Conservation (phyloP, 2,888 invertebrate species). For the Ochropleura plecta region DNA sequence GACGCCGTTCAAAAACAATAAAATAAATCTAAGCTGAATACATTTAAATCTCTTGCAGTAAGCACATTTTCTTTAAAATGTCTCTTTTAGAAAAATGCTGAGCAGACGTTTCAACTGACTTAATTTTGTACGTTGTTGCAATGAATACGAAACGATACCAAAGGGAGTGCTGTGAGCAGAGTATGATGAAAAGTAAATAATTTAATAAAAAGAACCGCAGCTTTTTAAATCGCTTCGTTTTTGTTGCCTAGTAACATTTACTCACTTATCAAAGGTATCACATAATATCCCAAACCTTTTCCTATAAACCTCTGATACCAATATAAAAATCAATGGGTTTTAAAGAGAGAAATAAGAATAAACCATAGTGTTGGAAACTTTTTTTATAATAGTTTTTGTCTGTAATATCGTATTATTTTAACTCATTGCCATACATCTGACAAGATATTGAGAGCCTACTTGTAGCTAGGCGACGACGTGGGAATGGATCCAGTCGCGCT, state of each 20-base stretch:
- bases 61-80: conserved; percentile 11
- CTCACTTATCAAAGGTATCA: neutral
- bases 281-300: neutral
- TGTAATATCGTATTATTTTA: no score
- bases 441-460: no score
- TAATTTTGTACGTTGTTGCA: conserved; percentile 18
- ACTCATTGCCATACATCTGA: no score
- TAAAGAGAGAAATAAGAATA: neutral
- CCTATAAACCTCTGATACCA: neutral
- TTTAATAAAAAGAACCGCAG: conserved; percentile 6
- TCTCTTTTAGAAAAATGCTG: conserved; percentile 14
- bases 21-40: conserved; percentile 1
- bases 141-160: conserved; percentile 26
- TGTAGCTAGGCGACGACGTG: no score
- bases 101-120: conserved; percentile 27
- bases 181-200: conserved; percentile 15
- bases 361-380: no score
- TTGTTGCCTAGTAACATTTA: conserved; percentile 12
- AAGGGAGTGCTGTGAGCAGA: conserved; percentile 8
- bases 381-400: no score
- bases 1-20: neutral
- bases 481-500: no score
- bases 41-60: conserved; percentile 28
- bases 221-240: conserved; percentile 21
- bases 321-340: neutral